Evolutionary conservation across 2,797 vertebrate genomes (phyloP), one percentile per base, ranked within the genome.

Genomic region (Chelon auratus): DNA sequence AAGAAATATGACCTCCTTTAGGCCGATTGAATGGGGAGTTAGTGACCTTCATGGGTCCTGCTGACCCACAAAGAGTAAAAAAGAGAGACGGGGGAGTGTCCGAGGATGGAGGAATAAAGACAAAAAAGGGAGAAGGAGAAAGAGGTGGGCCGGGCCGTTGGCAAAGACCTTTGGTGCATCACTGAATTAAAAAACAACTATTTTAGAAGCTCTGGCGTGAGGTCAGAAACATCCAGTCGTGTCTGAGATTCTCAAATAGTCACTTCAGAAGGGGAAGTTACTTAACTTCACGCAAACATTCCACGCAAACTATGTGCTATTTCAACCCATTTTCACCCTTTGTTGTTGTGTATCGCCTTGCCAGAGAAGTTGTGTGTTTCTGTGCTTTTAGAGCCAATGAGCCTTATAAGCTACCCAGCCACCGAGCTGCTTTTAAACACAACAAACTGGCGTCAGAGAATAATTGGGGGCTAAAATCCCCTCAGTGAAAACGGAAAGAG

Each of bases 181-280:
- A 86, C 81, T 89, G 75, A 88, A 89, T 93, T 90, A 91, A 87
- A 89, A 86, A 90, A 65, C 75, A 70, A 78, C 47, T 72, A 73
- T 74, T 90, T 87, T 62, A 86, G 66, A 45, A 75, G 54, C 64
- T 71, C 80, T 83, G 80, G 81, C 77, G 62, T 18, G 63, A 68
- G 79, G 79, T 82, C 83, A 69, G 65, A 18, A 15, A 59, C 62
- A 43, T 30, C 52, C 20, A 33, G 50, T 2, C 65, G 71, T 14
- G 59, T 18, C 26, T 17, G 26, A 17, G 52, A 58, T 47, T 42
- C 12, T 62, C 37, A 62, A 37, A 70, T 53, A 8, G 24, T 62
- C 43, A 51, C 9, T 33, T 17, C 30, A 24, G 40, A 47, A 15
- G 10, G 9, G 8, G 14, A 51, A 48, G 2, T 30, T 13, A 11